phyloP scores from a whole-genome alignment of 2,888 invertebrate species.

The Syrista parreyssii region DNA sequence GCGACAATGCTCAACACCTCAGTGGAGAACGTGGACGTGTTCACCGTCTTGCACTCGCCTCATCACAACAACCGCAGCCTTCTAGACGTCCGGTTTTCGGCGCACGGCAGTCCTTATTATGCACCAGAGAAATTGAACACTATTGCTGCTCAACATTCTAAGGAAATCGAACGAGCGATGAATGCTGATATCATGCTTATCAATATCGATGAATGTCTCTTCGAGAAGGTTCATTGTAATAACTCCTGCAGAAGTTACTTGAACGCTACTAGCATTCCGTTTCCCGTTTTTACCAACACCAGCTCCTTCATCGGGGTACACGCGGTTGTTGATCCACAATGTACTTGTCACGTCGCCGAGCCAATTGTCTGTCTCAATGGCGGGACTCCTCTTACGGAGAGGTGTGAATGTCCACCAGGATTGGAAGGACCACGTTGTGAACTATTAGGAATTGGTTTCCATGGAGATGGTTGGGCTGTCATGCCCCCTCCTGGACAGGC shows the following conservation, averaged over 20 bases:
- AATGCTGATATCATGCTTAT: conserved; percentile 85
- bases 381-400: conserved; percentile 72
- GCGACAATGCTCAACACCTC: conserved; percentile 82
- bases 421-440: conserved; percentile 92
- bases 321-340: conserved; percentile 83
- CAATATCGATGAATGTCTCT: conserved; percentile 90
- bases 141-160: conserved; percentile 79
- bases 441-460: conserved; percentile 86
- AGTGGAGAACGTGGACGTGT: conserved; percentile 88
- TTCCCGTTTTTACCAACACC: conserved; percentile 90
- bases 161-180: conserved; percentile 78
- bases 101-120: conserved; percentile 95
- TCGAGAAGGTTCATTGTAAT: conserved; percentile 78
- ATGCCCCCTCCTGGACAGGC: conserved; percentile 84
- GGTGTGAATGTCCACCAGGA: conserved; percentile 84
- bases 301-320: conserved; percentile 95
- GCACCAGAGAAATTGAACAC: conserved; percentile 89
- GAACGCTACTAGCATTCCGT: conserved; percentile 78
- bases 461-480: conserved; percentile 93
- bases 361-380: conserved; percentile 80
- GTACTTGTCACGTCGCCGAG: conserved; percentile 74
- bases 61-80: conserved; percentile 72
- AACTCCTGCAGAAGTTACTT: conserved; percentile 85
- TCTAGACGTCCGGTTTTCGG: conserved; percentile 90
- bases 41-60: conserved; percentile 85